Evolutionary conservation across 2,797 vertebrate species (phyloP).

Genomic region (Presbytis comata): DNA sequence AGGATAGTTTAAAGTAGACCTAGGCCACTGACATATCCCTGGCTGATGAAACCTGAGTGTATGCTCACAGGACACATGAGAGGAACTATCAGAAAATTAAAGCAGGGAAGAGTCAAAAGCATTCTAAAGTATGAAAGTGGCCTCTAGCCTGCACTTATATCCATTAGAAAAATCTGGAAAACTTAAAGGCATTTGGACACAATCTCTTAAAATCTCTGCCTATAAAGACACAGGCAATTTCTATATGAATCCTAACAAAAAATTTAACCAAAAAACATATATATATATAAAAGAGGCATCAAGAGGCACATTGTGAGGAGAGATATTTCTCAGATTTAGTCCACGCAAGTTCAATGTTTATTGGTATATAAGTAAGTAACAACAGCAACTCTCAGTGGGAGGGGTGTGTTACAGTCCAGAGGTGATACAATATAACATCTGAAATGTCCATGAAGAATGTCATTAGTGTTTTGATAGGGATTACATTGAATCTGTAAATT

Average conservation of each 20-base stretch:
- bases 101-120: neutral
- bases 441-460: neutral
- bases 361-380: neutral
- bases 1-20: neutral
- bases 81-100: neutral
- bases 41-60: neutral
- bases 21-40: neutral
- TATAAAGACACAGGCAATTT: neutral
- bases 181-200: neutral
- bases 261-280: neutral
- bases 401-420: neutral
- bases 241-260: neutral
- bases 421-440: neutral
- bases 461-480: neutral
- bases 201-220: neutral
- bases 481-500: neutral
- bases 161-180: neutral
- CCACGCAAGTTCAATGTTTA: neutral
- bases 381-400: neutral
- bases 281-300: neutral
- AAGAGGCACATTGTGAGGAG: neutral
- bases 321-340: neutral
- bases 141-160: neutral
- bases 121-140: neutral
- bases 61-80: neutral